Evolutionary conservation across 2,797 vertebrate genomes (phyloP).

Genomic region (Lagodon rhomboides): DNA sequence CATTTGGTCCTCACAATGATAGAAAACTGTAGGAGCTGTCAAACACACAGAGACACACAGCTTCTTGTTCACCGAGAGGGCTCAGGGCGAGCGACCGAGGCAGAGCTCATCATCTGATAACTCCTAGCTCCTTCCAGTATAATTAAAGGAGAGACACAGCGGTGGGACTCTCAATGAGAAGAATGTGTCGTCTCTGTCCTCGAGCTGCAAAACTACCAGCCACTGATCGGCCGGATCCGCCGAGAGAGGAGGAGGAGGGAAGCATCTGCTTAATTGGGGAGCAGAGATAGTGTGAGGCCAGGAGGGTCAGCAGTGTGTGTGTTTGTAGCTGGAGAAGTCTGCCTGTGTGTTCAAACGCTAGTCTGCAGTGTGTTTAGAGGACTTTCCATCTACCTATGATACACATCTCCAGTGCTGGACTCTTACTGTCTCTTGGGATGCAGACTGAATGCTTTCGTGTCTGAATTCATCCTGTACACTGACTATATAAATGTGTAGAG

Average conservation of each 20-base stretch:
- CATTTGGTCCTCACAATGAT: conserved; percentile 29
- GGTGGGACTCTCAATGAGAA: conserved; percentile 40
- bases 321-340: conserved; percentile 1
- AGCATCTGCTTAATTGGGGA: conserved; percentile 70
- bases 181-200: conserved; percentile 54
- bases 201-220: conserved; percentile 51
- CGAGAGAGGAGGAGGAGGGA: conserved; percentile 27
- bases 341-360: conserved; percentile 15
- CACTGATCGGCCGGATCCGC: conserved; percentile 44
- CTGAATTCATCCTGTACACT: conserved; percentile 11
- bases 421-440: conserved; percentile 14
- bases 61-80: conserved; percentile 25
- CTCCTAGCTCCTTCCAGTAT: conserved; percentile 55
- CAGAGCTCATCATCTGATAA: conserved; percentile 76
- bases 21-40: not conserved
- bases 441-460: conserved; percentile 19
- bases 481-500: conserved; percentile 18
- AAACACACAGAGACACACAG: conserved; percentile 16
- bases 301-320: conserved; percentile 56
- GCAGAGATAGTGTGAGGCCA: conserved; percentile 48
- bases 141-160: conserved; percentile 72
- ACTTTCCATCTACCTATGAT: conserved; percentile 17
- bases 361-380: conserved; percentile 3
- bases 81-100: conserved; percentile 43
- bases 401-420: conserved; percentile 8